A percentile compares a stretch with the other conserved stretches of the same genome.
phyloP scores from a whole-genome alignment of 1,140 invertebrate genomes.

The Calliopsis andreniformis region DNA sequence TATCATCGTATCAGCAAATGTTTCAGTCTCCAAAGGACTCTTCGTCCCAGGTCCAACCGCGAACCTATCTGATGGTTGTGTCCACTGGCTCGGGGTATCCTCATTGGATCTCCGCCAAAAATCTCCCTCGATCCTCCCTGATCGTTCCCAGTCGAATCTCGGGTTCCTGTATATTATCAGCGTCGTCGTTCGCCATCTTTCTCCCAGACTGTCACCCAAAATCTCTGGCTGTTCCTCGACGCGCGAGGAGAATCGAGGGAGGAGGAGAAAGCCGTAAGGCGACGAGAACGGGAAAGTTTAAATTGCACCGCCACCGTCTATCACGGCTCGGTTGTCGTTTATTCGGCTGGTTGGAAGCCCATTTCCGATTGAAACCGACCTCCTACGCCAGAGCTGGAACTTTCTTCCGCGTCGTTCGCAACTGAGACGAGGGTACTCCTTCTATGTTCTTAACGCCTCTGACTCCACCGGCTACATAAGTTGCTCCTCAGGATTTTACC shows the following conservation, averaged over 20 bases:
- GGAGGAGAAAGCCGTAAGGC: constrained; percentile 34
- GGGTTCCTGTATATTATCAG: not conserved
- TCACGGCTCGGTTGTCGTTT: constrained; percentile 62
- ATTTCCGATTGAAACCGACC: constrained; percentile 71
- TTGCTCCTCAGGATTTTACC: too few species aligned
- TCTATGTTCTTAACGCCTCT: not conserved
- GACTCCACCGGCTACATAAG: not conserved
- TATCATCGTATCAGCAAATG: too few species aligned
- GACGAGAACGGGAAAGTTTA: constrained; percentile 59
- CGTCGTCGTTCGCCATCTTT: not conserved
- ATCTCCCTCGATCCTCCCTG: not conserved
- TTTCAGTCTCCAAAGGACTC: too few species aligned
- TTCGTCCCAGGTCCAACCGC: not conserved
- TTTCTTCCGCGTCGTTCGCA: constrained; percentile 10
- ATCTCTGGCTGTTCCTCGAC: not conserved
- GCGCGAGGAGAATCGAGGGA: not conserved
- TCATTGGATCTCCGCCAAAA: not conserved
- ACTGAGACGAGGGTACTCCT: not conserved
- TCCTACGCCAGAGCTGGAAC: constrained; percentile 52
- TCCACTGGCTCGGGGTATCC: not conserved
- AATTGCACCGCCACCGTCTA: constrained; percentile 56
- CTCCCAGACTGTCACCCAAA: not conserved
- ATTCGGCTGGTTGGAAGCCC: constrained; percentile 59
- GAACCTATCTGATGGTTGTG: not conserved
- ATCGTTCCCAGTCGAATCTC: not conserved